These are phyloP conservation scores for Eulemur rufifrons DNA, from an alignment of 2,113 vertebrate species.

Conservation along the genomic window DNA sequence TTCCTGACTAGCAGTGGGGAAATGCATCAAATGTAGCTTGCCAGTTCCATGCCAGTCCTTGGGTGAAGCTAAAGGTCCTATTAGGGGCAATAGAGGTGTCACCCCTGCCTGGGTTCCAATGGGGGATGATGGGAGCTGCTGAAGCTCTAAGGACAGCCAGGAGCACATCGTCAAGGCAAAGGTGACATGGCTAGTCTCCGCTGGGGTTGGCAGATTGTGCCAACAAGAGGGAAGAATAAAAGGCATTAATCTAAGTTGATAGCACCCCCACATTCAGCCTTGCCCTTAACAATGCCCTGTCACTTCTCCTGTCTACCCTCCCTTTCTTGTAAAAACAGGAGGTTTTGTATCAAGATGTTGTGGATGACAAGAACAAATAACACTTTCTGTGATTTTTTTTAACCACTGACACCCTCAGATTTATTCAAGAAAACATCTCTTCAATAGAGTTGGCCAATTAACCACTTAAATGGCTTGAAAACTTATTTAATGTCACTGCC, in stretches of 20 bases:
- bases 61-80: background rate
- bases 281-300: background rate
- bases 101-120: background rate
- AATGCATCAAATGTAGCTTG: background rate
- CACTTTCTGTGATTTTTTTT: background rate
- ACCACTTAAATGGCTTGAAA: constrained; percentile 74
- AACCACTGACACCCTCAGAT: background rate
- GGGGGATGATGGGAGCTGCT: no score
- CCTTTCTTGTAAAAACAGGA: background rate
- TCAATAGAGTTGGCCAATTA: constrained; percentile 67
- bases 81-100: background rate
- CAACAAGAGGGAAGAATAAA: background rate
- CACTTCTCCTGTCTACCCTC: background rate
- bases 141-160: background rate
- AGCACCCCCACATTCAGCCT: no score
- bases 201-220: background rate
- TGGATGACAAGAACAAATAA: constrained; percentile 31
- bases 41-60: background rate
- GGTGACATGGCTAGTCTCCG: background rate
- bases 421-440: constrained; percentile 53
- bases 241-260: background rate
- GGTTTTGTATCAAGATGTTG: background rate
- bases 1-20: background rate
- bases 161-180: background rate
- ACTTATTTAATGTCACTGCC: constrained; percentile 77